Percentiles rank a stretch among this genome's conserved stretches.
phyloP scores from a whole-genome alignment of 2,888 invertebrate genomes.

The Conomelus anceps region DNA sequence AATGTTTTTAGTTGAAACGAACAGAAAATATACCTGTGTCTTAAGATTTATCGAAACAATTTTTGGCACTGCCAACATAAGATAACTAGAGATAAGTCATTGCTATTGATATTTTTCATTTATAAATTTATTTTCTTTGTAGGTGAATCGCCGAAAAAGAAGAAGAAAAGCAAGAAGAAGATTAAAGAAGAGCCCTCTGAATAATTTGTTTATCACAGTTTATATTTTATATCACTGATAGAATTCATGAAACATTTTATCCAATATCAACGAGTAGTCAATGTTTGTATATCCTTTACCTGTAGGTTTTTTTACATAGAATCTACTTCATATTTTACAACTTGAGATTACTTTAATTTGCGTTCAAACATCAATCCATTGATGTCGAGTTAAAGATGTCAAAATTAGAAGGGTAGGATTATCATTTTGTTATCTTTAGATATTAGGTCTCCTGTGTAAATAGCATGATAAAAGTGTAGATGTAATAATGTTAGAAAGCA shows the following conservation, averaged over 20 bases:
- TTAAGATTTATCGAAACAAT: too few relatives aligned
- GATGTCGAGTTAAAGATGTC: too few relatives aligned
- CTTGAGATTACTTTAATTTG: background rate
- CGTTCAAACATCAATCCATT: background rate
- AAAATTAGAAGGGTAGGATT: too few relatives aligned
- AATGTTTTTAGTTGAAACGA: too few relatives aligned
- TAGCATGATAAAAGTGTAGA: too few relatives aligned
- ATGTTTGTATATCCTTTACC: background rate
- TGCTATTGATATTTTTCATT: too few relatives aligned
- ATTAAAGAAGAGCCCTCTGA: conserved; percentile 31
- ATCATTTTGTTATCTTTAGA: too few relatives aligned
- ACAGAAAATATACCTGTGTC: too few relatives aligned
- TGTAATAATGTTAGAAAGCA: too few relatives aligned
- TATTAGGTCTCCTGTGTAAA: too few relatives aligned
- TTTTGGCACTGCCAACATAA: too few relatives aligned
- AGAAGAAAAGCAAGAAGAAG: conserved; percentile 35
- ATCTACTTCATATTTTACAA: background rate
- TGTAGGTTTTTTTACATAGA: background rate
- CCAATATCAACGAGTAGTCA: background rate
- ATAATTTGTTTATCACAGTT: conserved; percentile 5
- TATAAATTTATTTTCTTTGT: background rate
- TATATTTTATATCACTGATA: background rate
- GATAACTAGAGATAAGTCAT: too few relatives aligned
- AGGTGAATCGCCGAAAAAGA: conserved; percentile 22
- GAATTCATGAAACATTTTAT: background rate